Conservation (phyloP, 2,888 invertebrate genomes). For the Lasioglossum vierecki region DNA sequence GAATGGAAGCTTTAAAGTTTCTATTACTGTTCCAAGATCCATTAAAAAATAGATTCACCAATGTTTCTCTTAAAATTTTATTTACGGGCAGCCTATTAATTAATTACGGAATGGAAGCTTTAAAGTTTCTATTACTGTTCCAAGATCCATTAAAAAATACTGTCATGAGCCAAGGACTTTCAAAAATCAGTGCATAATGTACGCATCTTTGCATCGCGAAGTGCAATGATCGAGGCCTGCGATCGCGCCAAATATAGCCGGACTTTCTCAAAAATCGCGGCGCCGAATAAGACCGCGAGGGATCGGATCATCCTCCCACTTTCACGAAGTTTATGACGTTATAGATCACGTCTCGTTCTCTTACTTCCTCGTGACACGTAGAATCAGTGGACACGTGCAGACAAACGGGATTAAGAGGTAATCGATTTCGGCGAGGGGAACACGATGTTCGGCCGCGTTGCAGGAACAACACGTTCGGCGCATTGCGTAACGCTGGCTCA, state of each 20-base stretch:
- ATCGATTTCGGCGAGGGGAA: conserved; percentile 54
- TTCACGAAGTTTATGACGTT: background rate
- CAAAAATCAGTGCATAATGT: background rate
- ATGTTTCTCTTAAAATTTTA: background rate
- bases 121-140: background rate
- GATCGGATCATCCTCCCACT: background rate
- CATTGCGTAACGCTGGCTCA: conserved; percentile 53
- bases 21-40: background rate
- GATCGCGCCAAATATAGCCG: background rate
- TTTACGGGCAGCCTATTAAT: background rate
- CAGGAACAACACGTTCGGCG: conserved; percentile 25
- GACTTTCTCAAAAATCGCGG: conserved; percentile 11
- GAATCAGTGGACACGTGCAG: conserved; percentile 14
- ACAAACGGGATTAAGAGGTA: conserved; percentile 62
- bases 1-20: background rate
- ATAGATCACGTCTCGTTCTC: background rate
- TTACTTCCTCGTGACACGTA: background rate
- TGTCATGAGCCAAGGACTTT: too few species aligned
- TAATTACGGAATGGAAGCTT: background rate
- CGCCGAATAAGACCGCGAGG: background rate
- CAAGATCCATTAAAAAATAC: background rate
- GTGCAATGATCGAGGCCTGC: background rate
- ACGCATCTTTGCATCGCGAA: background rate
- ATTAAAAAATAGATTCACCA: background rate
- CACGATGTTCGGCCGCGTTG: conserved; percentile 14